Evolutionary conservation across 2,113 vertebrate species (phyloP).

Genomic region (Elephas maximus): DNA sequence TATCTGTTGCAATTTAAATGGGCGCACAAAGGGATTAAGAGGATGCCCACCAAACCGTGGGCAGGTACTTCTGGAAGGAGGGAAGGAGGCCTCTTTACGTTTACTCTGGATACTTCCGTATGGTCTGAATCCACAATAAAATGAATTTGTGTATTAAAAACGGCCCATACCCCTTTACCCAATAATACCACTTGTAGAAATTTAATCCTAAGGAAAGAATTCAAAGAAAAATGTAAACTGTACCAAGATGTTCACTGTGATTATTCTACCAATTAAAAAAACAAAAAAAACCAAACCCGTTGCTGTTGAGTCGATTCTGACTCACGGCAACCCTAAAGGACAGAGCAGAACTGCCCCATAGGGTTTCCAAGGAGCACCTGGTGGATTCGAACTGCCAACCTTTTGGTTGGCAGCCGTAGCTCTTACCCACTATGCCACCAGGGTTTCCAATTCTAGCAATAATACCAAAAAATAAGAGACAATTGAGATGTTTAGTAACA

Average conservation of each 20-base stretch:
- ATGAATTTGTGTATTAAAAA: slow-evolving; percentile 12
- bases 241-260: neutral
- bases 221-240: slow-evolving; percentile 29
- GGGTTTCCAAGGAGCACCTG: neutral
- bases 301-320: too few species aligned
- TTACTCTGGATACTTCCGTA: neutral
- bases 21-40: neutral
- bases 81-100: neutral
- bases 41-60: neutral
- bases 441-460: neutral
- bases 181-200: slow-evolving; percentile 40
- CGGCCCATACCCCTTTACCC: neutral
- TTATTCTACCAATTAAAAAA: neutral
- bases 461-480: neutral
- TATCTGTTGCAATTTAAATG: neutral
- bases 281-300: too few species aligned
- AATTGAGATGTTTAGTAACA: slow-evolving; percentile 4
- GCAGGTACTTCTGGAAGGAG: neutral
- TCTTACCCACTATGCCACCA: too few species aligned
- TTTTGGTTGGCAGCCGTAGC: too few species aligned
- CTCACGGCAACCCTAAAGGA: too few species aligned
- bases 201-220: slow-evolving; percentile 34
- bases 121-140: slow-evolving; percentile 20
- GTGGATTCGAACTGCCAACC: too few species aligned
- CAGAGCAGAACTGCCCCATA: neutral